A percentile compares a stretch with the other conserved stretches of the same genome.
Evolutionary conservation across 2,113 vertebrate genomes (phyloP).

Genomic region (Connochaetes taurinus): DNA sequence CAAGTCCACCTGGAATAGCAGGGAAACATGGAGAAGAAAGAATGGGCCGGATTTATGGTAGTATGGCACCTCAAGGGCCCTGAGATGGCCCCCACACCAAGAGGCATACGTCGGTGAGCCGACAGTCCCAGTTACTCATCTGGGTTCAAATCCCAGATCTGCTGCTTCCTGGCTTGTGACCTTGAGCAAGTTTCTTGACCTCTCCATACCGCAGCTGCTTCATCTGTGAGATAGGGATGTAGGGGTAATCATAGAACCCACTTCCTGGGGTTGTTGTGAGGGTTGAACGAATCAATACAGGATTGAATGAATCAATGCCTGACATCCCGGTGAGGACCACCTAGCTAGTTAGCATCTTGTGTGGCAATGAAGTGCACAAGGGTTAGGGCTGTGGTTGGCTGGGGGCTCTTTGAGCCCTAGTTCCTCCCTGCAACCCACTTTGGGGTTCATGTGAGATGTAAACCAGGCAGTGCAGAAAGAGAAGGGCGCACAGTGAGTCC

Average conservation of each 20-base stretch:
- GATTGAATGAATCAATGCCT: not conserved
- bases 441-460: not conserved
- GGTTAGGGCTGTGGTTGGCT: not conserved
- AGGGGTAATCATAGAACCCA: not conserved
- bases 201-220: not conserved
- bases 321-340: not conserved
- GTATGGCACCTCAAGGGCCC: not conserved
- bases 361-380: not conserved
- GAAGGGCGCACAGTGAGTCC: not conserved
- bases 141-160: not conserved
- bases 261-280: not conserved
- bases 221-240: not conserved
- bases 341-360: not conserved
- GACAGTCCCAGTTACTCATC: not conserved
- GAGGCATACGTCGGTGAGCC: not conserved
- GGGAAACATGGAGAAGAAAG: not conserved
- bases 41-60: not conserved
- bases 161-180: not conserved
- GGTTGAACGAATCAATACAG: not conserved
- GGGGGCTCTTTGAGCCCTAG: not conserved
- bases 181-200: not conserved
- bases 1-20: not conserved
- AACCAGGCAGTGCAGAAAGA: not conserved
- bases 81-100: not conserved
- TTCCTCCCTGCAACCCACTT: not conserved